A percentile compares a stretch with the other conserved stretches of the same genome.
phyloP scores from a whole-genome alignment of 2,888 invertebrate genomes.

The Campoplex nolae region DNA sequence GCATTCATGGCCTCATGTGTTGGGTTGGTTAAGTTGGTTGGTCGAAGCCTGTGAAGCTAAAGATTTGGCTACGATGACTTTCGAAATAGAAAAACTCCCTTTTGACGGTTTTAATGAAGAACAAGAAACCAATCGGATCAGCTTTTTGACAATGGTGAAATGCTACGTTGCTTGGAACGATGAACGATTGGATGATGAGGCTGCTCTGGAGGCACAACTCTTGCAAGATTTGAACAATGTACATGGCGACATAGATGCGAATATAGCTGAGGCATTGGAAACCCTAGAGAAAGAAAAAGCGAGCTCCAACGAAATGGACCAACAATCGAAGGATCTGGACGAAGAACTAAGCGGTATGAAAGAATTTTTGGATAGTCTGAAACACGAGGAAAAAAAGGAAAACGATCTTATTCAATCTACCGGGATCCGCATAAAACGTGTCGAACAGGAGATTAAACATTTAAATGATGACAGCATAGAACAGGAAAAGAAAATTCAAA shows the following conservation, averaged over 20 bases:
- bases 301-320: conserved; percentile 58
- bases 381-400: conserved; percentile 70
- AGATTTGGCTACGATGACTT: conserved; percentile 77
- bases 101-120: conserved; percentile 72
- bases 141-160: conserved; percentile 74
- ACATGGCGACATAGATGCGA: conserved; percentile 74
- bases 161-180: conserved; percentile 80
- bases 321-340: conserved; percentile 64
- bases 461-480: conserved; percentile 66
- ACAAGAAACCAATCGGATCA: conserved; percentile 63
- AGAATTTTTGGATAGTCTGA: conserved; percentile 66
- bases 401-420: conserved; percentile 64
- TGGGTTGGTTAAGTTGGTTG: conserved; percentile 86
- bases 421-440: conserved; percentile 69
- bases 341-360: conserved; percentile 66
- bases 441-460: conserved; percentile 71
- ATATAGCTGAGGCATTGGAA: conserved; percentile 59
- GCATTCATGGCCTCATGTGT: conserved; percentile 87
- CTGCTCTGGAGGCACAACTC: conserved; percentile 73
- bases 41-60: conserved; percentile 84
- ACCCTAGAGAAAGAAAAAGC: conserved; percentile 66
- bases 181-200: conserved; percentile 77
- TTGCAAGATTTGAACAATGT: conserved; percentile 74
- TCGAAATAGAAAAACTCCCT: conserved; percentile 77
- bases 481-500: conserved; percentile 70